These are phyloP conservation scores for Pachycephus smyrnensis DNA, from an alignment of 2,888 invertebrate genomes.

Conservation along the genomic window DNA sequence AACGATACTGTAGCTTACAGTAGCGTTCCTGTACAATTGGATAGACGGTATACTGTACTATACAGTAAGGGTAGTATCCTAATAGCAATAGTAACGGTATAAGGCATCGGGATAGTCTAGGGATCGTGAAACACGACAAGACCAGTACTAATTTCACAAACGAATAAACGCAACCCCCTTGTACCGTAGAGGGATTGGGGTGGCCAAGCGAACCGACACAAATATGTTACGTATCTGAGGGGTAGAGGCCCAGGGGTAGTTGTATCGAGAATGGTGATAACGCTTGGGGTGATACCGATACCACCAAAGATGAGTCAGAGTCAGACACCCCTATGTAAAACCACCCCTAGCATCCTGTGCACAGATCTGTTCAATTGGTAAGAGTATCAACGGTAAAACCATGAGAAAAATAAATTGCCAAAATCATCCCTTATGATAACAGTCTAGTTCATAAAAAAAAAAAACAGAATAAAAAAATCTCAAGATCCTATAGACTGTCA, in stretches of 20 bases:
- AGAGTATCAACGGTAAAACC: neutral
- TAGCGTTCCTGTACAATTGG: neutral
- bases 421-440: neutral
- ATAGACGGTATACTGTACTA: neutral
- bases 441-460: no score
- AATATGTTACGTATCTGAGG: constrained; percentile 38
- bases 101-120: neutral
- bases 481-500: neutral
- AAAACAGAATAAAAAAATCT: neutral
- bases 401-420: neutral
- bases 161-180: constrained; percentile 59
- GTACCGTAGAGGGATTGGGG: constrained; percentile 27
- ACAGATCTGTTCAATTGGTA: neutral
- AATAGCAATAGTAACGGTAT: neutral
- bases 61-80: neutral
- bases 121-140: constrained; percentile 50
- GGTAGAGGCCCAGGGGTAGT: constrained; percentile 19
- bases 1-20: neutral
- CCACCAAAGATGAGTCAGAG: constrained; percentile 56
- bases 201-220: constrained; percentile 47
- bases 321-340: constrained; percentile 6
- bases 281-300: constrained; percentile 59
- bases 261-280: constrained; percentile 21
- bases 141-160: constrained; percentile 67
- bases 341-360: neutral